phyloP scores from a whole-genome alignment of 2,113 vertebrate genomes.

The Lonchura striata region DNA sequence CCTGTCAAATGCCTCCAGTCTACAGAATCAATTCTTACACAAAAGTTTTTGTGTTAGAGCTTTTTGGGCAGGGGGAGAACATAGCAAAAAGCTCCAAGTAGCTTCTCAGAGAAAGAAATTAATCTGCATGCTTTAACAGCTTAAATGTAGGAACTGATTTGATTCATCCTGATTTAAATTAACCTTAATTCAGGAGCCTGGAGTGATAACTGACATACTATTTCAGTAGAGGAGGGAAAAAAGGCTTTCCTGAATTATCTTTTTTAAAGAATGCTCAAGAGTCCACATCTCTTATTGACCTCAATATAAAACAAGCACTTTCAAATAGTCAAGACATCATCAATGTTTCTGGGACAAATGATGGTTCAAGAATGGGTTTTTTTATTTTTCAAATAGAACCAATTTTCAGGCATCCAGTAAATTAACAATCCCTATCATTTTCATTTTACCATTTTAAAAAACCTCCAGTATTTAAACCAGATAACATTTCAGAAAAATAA shows the following conservation, averaged over 20 bases:
- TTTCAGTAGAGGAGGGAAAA: neutral
- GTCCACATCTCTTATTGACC: neutral
- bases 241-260: neutral
- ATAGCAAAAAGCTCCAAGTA: neutral
- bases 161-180: neutral
- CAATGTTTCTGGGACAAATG: neutral
- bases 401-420: neutral
- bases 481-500: neutral
- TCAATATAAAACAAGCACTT: neutral
- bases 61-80: neutral
- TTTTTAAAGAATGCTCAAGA: neutral
- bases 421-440: accelerated
- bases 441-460: neutral
- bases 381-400: neutral
- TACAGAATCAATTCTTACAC: neutral
- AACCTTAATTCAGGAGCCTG: neutral
- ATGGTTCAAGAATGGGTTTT: accelerated
- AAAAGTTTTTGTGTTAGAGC: neutral
- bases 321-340: neutral
- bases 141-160: neutral
- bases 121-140: neutral
- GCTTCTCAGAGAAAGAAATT: neutral
- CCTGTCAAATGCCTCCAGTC: neutral
- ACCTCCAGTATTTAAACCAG: neutral
- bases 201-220: neutral